phyloP scores from a whole-genome alignment of 2,113 vertebrate species.

The Etheostoma cragini region DNA sequence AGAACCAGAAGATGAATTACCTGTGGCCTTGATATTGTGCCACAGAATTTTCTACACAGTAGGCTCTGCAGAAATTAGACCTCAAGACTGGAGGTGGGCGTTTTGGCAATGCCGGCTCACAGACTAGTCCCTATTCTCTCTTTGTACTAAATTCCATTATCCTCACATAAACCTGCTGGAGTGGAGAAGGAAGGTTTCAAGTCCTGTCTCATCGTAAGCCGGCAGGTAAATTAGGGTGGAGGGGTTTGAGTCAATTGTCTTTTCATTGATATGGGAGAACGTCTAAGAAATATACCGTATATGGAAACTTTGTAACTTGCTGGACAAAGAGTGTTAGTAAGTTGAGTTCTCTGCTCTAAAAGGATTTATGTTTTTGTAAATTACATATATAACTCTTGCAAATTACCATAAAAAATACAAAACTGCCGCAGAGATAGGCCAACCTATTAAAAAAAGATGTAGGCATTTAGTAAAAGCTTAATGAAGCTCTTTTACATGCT shows the following conservation, averaged over 20 bases:
- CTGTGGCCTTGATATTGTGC: constrained; percentile 75
- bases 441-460: constrained; percentile 17
- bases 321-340: neutral
- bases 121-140: constrained; percentile 54
- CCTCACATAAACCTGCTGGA: constrained; percentile 56
- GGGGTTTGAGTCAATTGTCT: constrained; percentile 22
- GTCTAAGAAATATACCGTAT: neutral
- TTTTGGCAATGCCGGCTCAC: constrained; percentile 57
- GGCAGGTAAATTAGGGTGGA: constrained; percentile 37
- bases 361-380: neutral
- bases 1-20: constrained; percentile 76
- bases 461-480: constrained; percentile 21
- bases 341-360: constrained; percentile 3
- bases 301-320: neutral
- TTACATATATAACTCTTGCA: neutral
- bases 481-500: constrained; percentile 13
- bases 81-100: constrained; percentile 61
- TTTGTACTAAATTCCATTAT: constrained; percentile 70
- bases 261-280: constrained; percentile 1
- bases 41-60: constrained; percentile 57
- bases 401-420: constrained; percentile 11
- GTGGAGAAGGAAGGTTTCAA: constrained; percentile 54
- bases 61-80: constrained; percentile 68
- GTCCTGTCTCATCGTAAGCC: constrained; percentile 42
- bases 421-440: neutral